Evolutionary conservation across 2,797 vertebrate genomes (phyloP), one percentile per base, ranked within the genome.

Genomic region (Tapera naevia): DNA sequence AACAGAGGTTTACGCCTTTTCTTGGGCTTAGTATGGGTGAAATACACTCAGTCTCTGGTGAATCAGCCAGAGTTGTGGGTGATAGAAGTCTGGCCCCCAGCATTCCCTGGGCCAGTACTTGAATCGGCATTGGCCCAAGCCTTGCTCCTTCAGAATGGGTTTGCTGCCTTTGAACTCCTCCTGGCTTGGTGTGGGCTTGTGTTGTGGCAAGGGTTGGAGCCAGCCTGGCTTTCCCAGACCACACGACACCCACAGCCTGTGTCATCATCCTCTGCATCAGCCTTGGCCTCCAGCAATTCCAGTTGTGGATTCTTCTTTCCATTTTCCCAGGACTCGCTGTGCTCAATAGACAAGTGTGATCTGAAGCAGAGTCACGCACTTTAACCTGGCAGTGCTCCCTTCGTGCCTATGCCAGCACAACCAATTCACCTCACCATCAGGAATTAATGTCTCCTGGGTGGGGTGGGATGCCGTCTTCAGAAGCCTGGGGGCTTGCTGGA

Each of bases 141-240:
- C 80, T 71, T 39, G 39, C 56, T 80, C 64, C 57, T 92, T 67
- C 62, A 35, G 53, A 50, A 57, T 21, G 70, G 32, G 23, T 50
- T 70, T 82, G 43, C 43, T 87, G 81, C 84, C 91, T 95, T 91
- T 93, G 84, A 66, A 87, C n/a, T 86, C 35, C 83, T 75, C 66
- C 83, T 91, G 79, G 53, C 80, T 82, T 10, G 3, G 39, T 5
- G 2, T 3, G 74, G 80, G 43, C 62, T 93, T 86, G 39, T 60
- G 64, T 69, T 89, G 94, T 64, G 81, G 72, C 86, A 86, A 75
- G 35, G 37, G 14, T 19, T 91, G 95, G 91, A 95, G 91, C 61
- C 87, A 93, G 72, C 48, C 15, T 83, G 81, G 60, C 82, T 94
- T 35, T 90, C 71, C 57, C 28, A 54, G 75, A 61, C 93, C 85